Percentiles rank a stretch among this genome's conserved stretches.
These are phyloP conservation scores for Erannis defoliaria DNA, from an alignment of 2,888 invertebrate genomes.

Conservation along the genomic window DNA sequence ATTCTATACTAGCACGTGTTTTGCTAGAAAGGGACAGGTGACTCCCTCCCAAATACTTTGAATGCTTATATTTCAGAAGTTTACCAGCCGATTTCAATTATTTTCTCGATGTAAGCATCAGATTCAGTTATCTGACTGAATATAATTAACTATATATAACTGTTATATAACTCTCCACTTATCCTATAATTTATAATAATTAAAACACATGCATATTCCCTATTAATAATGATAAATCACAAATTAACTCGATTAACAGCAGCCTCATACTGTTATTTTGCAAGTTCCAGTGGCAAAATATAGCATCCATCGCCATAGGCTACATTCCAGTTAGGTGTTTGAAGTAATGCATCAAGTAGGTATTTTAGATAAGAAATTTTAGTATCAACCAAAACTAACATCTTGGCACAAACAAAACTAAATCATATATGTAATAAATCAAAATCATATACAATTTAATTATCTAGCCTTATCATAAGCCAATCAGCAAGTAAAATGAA, in stretches of 20 bases:
- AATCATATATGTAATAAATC: conserved; percentile 13
- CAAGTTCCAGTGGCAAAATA: neutral
- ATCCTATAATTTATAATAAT: too few relatives aligned
- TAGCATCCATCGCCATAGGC: neutral
- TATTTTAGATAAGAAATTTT: neutral
- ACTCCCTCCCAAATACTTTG: too few relatives aligned
- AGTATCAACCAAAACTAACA: conserved; percentile 7
- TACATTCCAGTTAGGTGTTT: neutral
- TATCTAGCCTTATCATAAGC: neutral
- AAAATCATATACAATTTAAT: conserved; percentile 4
- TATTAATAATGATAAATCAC: neutral
- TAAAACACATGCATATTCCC: too few relatives aligned
- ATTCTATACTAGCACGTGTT: too few relatives aligned
- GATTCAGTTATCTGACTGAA: too few relatives aligned
- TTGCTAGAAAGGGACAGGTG: too few relatives aligned
- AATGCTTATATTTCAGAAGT: too few relatives aligned
- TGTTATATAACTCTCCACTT: too few relatives aligned
- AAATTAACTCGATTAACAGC: neutral
- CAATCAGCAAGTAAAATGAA: conserved; percentile 1
- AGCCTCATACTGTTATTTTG: too few relatives aligned
- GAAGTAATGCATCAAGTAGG: neutral
- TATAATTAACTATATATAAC: too few relatives aligned
- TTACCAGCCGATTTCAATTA: too few relatives aligned
- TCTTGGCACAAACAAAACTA: conserved; percentile 28
- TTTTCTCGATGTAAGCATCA: too few relatives aligned